These are phyloP conservation scores for Cossypha niveicapilla DNA, from an alignment of 2,797 vertebrate genomes.

Conservation along the genomic window DNA sequence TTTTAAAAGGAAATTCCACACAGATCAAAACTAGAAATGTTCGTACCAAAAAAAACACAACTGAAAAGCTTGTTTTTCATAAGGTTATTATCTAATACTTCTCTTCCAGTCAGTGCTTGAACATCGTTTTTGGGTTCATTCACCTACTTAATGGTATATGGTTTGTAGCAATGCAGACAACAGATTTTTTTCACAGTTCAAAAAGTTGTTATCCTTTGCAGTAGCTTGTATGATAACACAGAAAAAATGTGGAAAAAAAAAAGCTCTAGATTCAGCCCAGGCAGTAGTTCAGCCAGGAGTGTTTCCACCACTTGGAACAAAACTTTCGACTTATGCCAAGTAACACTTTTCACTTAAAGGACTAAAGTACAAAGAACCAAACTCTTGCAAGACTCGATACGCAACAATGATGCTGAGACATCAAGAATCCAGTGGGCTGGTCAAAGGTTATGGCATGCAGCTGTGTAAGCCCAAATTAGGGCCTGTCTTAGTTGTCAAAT, in stretches of 20 bases:
- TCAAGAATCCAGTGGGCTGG: neutral
- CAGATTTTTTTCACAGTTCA: neutral
- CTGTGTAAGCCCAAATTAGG: neutral
- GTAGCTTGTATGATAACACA: neutral
- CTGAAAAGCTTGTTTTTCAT: neutral
- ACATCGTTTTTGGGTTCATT: neutral
- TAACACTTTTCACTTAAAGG: neutral
- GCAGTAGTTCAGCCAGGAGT: neutral
- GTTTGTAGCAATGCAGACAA: neutral
- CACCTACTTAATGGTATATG: neutral
- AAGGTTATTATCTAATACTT: neutral
- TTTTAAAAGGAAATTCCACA: conserved; percentile 4
- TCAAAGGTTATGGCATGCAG: neutral
- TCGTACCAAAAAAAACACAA: neutral
- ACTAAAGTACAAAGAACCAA: neutral
- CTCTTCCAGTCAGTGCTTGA: conserved; percentile 1
- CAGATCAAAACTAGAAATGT: neutral
- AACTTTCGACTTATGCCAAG: neutral
- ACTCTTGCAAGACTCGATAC: accelerated
- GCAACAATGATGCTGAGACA: accelerated
- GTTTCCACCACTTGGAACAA: neutral
- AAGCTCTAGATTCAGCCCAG: neutral
- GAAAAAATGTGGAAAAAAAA: neutral
- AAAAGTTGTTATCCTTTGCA: neutral
- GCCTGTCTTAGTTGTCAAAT: neutral